phyloP scores from a whole-genome alignment of 2,888 invertebrate genomes.

The Rotaria socialis region DNA sequence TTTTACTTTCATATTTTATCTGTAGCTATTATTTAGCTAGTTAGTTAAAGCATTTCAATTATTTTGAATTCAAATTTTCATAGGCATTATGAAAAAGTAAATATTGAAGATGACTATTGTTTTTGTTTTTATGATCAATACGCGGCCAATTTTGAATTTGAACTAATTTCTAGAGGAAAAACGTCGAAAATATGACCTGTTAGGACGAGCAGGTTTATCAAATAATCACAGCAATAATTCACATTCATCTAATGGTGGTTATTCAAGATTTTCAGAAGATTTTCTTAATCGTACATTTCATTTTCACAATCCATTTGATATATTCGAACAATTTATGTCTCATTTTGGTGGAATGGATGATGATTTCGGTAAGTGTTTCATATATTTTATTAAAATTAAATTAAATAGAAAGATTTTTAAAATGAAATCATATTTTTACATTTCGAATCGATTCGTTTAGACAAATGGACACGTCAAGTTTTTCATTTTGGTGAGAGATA shows the following conservation, averaged over 20 bases:
- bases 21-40: too few relatives aligned
- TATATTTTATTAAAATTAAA: background rate
- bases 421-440: too few relatives aligned
- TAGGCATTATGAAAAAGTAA: too few relatives aligned
- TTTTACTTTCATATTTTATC: too few relatives aligned
- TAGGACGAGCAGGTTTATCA: background rate
- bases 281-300: constrained; percentile 21
- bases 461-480: background rate
- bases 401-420: background rate
- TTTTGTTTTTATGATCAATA: too few relatives aligned
- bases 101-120: too few relatives aligned
- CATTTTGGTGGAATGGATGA: background rate
- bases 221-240: background rate
- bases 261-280: background rate
- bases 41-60: too few relatives aligned
- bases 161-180: constrained; percentile 16
- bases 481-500: constrained; percentile 34
- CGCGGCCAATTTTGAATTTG: too few relatives aligned
- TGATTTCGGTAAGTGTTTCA: background rate
- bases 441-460: background rate
- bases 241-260: background rate
- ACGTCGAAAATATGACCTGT: constrained; percentile 35
- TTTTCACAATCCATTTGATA: constrained; percentile 35
- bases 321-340: constrained; percentile 21
- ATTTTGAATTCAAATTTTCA: too few relatives aligned